A percentile compares a stretch with the other conserved stretches of the same genome.
phyloP scores from a whole-genome alignment of 2,888 invertebrate species.

The Archips xylosteana region DNA sequence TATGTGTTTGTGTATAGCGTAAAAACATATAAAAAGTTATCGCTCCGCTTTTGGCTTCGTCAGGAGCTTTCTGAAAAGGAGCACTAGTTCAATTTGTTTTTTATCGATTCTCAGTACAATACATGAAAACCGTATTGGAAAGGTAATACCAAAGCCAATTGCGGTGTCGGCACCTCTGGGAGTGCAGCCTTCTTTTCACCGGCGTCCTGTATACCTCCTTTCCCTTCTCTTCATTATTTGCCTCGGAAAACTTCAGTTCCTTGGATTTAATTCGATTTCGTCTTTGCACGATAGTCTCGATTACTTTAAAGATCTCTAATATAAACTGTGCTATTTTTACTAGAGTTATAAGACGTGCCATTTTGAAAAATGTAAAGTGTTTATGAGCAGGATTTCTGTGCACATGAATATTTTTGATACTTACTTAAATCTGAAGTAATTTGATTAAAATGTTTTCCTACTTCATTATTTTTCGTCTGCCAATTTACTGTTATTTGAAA shows the following conservation, averaged over 20 bases:
- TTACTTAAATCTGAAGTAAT: not conserved
- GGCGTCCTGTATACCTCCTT: slow-evolving; percentile 44
- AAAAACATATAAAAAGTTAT: slow-evolving; percentile 34
- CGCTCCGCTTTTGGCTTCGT: slow-evolving; percentile 33
- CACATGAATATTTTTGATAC: no score
- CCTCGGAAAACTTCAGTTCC: slow-evolving; percentile 35
- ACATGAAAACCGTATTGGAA: slow-evolving; percentile 47
- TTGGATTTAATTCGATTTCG: slow-evolving; percentile 37
- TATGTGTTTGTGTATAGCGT: slow-evolving; percentile 13
- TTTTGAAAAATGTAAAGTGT: not conserved
- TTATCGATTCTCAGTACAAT: slow-evolving; percentile 42
- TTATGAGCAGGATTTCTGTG: no score
- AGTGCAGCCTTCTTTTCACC: slow-evolving; percentile 46
- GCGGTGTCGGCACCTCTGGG: slow-evolving; percentile 48
- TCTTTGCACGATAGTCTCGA: slow-evolving; percentile 21
- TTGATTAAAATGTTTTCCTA: not conserved
- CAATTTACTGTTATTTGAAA: slow-evolving; percentile 23
- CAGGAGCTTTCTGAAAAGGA: slow-evolving; percentile 39
- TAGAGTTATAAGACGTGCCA: not conserved
- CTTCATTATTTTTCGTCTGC: slow-evolving; percentile 2
- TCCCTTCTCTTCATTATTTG: slow-evolving; percentile 43
- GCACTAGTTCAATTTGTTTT: slow-evolving; percentile 44
- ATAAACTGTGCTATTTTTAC: not conserved
- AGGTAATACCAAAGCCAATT: slow-evolving; percentile 50
- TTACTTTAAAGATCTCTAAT: slow-evolving; percentile 6